Base-by-base conservation (phyloP, 2,888 invertebrate species). In the Diarsia mendica region DNA sequence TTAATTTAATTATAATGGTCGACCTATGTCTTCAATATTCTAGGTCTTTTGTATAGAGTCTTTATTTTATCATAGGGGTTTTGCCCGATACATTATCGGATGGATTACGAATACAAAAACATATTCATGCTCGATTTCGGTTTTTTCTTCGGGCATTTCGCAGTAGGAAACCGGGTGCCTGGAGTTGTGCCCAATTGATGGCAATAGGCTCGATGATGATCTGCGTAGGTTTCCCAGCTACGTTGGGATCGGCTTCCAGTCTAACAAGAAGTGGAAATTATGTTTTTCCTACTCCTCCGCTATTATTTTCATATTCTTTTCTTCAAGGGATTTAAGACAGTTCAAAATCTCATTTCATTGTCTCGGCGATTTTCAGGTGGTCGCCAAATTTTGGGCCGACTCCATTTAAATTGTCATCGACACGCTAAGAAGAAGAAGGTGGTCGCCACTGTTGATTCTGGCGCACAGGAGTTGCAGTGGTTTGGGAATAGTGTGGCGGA, bases 21-120 rank as follows among this genome's bases (percentile, higher is more conserved):
- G 79, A 23, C 8, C 6, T 39, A 23, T 48, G 11, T 63, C 20
- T 18, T 66, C 20, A 77, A 53, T 28, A 39, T 66, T 66, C 11
- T 77, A 46, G 33, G 5, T n/a, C n/a, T n/a, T 4, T 49, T 49
- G 15, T 48, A 68, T 39, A 44, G 15, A 46, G 2, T 58, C 8
- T 20, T 46, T 28, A 15, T 15, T 39, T 44, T 28, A 15, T 63
- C 3, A 46, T 66, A 66, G 72, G 58, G 23, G 15, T 20, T 60
- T 33, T 11, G 1, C 10, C 4, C 10, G 15, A 39, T 1, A 72
- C 48, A 18, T 10, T 71, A 15, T 2, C 20, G 51, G 28, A 15
- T 18, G 15, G 44, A 2, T 72, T 55, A 23, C 10, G 15, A 18
- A 9, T 63, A 44, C 44, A 63, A 63, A 11, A 44, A 44, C 44